Conservation (phyloP, 2,797 vertebrate species). For the Sandelia bainsii region DNA sequence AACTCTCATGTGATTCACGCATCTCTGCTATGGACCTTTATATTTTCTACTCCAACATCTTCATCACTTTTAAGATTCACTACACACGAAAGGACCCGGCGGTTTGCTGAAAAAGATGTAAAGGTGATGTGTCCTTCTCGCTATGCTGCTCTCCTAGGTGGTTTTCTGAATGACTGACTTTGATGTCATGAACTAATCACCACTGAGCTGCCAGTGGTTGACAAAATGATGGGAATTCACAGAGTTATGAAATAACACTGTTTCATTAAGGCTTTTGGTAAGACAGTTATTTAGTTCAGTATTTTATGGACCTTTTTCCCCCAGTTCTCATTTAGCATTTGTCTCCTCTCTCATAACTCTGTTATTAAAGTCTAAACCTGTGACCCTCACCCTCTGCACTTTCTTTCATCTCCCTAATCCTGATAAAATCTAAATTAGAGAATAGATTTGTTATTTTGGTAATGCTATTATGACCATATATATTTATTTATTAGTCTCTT, state of each 20-base stretch:
- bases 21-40: constrained; percentile 39
- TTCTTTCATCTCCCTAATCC: constrained; percentile 32
- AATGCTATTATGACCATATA: background rate
- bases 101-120: constrained; percentile 40
- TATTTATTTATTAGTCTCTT: too few relatives aligned
- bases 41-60: constrained; percentile 30
- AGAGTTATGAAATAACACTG: constrained; percentile 48
- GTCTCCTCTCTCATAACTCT: constrained; percentile 31
- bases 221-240: constrained; percentile 48
- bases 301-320: constrained; percentile 39
- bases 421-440: background rate
- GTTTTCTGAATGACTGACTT: constrained; percentile 63
- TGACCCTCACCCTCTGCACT: constrained; percentile 41
- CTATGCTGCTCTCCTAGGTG: constrained; percentile 41
- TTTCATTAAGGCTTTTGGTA: constrained; percentile 35
- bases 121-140: constrained; percentile 45
- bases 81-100: constrained; percentile 27
- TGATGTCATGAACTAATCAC: constrained; percentile 56
- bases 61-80: constrained; percentile 23
- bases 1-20: constrained; percentile 30
- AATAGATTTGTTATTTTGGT: too few relatives aligned
- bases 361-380: constrained; percentile 67
- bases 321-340: constrained; percentile 13
- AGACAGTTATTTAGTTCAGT: constrained; percentile 40
- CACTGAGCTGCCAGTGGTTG: constrained; percentile 41